Conservation (phyloP, 2,797 vertebrate species). For the Xyrichtys novacula region DNA sequence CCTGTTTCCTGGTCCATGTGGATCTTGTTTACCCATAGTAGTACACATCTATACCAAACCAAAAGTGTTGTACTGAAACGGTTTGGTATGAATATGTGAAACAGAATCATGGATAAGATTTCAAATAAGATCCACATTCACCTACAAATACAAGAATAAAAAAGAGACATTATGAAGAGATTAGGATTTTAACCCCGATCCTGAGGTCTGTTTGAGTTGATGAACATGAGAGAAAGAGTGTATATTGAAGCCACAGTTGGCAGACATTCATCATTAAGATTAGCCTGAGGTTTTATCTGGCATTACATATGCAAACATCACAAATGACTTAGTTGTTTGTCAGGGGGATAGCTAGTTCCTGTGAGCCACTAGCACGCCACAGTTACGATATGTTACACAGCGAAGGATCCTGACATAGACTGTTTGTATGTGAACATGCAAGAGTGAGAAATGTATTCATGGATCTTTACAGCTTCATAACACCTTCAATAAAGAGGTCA, state of each 20-base stretch:
- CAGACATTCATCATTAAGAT: slow-evolving; percentile 59
- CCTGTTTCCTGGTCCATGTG: too few species aligned
- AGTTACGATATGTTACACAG: slow-evolving; percentile 41
- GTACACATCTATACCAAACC: too few species aligned
- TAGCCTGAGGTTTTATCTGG: slow-evolving; percentile 66
- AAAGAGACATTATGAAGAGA: too few species aligned
- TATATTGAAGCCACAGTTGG: slow-evolving; percentile 58
- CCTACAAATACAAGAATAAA: too few species aligned
- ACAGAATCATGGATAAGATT: too few species aligned
- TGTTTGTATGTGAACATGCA: slow-evolving; percentile 26
- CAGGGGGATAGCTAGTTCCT: slow-evolving; percentile 37
- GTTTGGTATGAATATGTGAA: too few species aligned
- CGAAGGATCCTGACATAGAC: slow-evolving; percentile 38
- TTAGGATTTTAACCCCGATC: too few species aligned
- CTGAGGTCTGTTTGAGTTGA: slow-evolving; percentile 22
- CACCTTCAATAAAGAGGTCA: too few species aligned
- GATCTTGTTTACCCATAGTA: too few species aligned
- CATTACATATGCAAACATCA: slow-evolving; percentile 69
- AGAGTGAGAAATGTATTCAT: background rate
- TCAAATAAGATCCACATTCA: too few species aligned
- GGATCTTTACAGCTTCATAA: background rate
- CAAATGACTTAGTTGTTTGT: slow-evolving; percentile 64
- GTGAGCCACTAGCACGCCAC: slow-evolving; percentile 38
- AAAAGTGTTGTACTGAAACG: too few species aligned
- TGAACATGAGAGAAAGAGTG: slow-evolving; percentile 35